Conservation (phyloP, 2,888 invertebrate species). For the Drosophila nigritarsus region DNA sequence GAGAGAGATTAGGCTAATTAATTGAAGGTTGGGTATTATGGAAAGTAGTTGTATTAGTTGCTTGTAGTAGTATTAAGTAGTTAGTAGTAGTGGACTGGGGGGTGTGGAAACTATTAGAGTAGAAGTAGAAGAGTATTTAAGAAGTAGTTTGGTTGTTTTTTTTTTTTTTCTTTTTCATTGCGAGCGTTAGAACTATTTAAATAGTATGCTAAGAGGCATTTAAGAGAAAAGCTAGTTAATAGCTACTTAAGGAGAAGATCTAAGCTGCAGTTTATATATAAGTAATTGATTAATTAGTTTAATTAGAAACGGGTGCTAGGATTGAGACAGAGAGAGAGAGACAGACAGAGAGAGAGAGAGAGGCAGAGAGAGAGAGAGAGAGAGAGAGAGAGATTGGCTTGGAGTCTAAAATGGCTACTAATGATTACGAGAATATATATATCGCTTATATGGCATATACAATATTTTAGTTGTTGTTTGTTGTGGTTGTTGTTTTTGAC, state of each 20-base stretch:
- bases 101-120: neutral
- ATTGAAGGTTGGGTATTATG: slow-evolving; percentile 31
- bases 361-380: slow-evolving; percentile 11
- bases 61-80: slow-evolving; percentile 27
- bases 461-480: slow-evolving; percentile 38
- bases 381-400: slow-evolving; percentile 12
- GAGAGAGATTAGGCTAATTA: slow-evolving; percentile 32
- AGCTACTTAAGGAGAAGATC: slow-evolving; percentile 34
- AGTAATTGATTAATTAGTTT: slow-evolving; percentile 3
- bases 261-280: slow-evolving; percentile 45
- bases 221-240: slow-evolving; percentile 30
- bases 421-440: slow-evolving; percentile 42
- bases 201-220: slow-evolving; percentile 39
- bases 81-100: slow-evolving; percentile 10
- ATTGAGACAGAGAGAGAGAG: slow-evolving; percentile 17
- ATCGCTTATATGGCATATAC: slow-evolving; percentile 48
- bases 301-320: slow-evolving; percentile 50
- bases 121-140: slow-evolving; percentile 21
- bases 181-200: slow-evolving; percentile 35
- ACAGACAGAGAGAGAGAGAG: neutral
- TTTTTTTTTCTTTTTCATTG: slow-evolving; percentile 1
- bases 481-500: slow-evolving; percentile 8
- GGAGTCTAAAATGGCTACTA: slow-evolving; percentile 44
- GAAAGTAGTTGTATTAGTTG: slow-evolving; percentile 36
- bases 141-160: slow-evolving; percentile 6